phyloP scores from a whole-genome alignment of 2,888 invertebrate genomes.

The Agriopis leucophaearia region DNA sequence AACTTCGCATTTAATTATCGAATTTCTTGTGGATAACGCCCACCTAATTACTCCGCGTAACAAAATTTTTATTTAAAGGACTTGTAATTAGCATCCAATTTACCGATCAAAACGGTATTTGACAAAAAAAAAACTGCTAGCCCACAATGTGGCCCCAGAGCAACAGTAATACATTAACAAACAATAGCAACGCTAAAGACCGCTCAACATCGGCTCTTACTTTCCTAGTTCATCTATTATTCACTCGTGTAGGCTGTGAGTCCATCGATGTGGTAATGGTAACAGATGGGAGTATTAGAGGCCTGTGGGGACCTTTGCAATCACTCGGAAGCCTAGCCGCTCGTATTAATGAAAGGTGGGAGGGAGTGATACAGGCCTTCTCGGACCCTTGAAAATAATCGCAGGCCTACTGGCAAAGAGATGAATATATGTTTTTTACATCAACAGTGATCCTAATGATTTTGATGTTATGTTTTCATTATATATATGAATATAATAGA shows the following conservation, averaged over 20 bases:
- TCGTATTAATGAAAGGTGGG: neutral
- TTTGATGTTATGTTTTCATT: too few species aligned
- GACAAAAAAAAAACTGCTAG: neutral
- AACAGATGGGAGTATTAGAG: conserved; percentile 2
- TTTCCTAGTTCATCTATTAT: conserved; percentile 11
- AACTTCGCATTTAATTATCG: too few species aligned
- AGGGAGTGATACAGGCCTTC: neutral
- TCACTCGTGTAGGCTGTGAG: neutral
- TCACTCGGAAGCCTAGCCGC: neutral
- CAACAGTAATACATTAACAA: conserved; percentile 1
- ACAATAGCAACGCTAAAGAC: conserved; percentile 7
- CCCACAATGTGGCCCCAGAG: conserved; percentile 9
- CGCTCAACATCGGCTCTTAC: conserved; percentile 3
- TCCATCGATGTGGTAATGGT: conserved; percentile 7
- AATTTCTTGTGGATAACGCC: too few species aligned
- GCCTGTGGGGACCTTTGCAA: neutral
- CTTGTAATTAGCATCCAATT: too few species aligned
- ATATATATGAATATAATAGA: too few species aligned
- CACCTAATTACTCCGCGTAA: too few species aligned
- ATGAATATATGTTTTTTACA: too few species aligned
- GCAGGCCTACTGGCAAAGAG: too few species aligned
- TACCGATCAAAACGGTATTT: too few species aligned
- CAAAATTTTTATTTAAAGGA: too few species aligned
- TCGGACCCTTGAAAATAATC: neutral
- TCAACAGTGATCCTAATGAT: too few species aligned